Percentiles rank a stretch among this genome's conserved stretches.
These are phyloP conservation scores for Oncorhynchus kisutch DNA, from an alignment of 2,113 vertebrate species.

Conservation along the genomic window DNA sequence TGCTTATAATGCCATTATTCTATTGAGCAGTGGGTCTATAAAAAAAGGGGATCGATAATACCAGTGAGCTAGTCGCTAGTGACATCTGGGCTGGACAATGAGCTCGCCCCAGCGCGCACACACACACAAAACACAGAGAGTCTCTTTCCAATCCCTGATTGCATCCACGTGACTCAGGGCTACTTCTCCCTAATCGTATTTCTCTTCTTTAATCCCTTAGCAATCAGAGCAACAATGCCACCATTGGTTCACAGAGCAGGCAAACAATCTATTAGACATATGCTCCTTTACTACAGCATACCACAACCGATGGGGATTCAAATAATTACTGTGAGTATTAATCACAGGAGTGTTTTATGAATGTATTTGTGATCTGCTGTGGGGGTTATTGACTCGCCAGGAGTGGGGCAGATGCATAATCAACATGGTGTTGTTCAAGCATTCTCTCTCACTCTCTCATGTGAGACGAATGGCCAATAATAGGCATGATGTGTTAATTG, in stretches of 20 bases:
- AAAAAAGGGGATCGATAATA: too few relatives aligned
- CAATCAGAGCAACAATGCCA: slow-evolving; percentile 62
- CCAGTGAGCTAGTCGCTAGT: slow-evolving; percentile 13
- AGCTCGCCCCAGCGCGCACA: slow-evolving; percentile 51
- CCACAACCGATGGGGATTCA: background rate
- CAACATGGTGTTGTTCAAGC: background rate
- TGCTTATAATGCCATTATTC: slow-evolving; percentile 14
- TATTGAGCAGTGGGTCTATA: slow-evolving; percentile 13
- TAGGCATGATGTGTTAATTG: too few relatives aligned
- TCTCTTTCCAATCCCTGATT: slow-evolving; percentile 45
- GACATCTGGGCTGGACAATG: slow-evolving; percentile 67
- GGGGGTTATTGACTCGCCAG: background rate
- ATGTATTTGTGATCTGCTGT: background rate
- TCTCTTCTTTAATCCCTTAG: slow-evolving; percentile 68
- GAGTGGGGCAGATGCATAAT: background rate
- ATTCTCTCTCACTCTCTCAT: background rate
- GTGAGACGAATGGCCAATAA: background rate
- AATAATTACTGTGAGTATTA: background rate
- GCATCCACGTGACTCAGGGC: slow-evolving; percentile 62
- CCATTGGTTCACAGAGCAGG: slow-evolving; percentile 23
- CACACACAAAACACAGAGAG: background rate
- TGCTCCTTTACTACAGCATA: background rate
- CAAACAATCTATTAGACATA: background rate
- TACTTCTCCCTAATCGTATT: slow-evolving; percentile 69
- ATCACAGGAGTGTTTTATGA: background rate